Evolutionary conservation across 2,113 vertebrate genomes (phyloP), one percentile per base, ranked within the genome.

Genomic region (Herpailurus yagouaroundi): DNA sequence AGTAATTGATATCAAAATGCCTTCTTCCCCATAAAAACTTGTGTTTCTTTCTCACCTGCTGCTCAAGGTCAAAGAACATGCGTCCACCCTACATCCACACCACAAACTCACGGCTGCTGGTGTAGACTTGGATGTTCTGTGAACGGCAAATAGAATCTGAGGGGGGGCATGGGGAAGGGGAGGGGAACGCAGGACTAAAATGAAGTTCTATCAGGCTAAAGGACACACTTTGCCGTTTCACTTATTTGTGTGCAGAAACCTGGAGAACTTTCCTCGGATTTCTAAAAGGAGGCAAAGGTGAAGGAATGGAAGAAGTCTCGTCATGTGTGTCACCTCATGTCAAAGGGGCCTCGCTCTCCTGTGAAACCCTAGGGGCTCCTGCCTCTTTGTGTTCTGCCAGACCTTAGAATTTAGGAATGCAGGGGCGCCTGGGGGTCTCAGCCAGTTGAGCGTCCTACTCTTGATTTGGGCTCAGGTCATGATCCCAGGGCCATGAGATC

Each of bases 111-210:
- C 25, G 1, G 1, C 14, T 64, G 81, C 41, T 45, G 71, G 25
- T 29, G 8, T 1, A 52, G 23, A n/a, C 50, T 29, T 1, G 8
- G 5, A 25, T 2, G 13, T 4, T 38, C 64, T 12, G 6, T 48
- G 14, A n/a, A 11, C 4, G 12, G 16, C n/a, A 10, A 71, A 13
- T 41, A 18, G 87, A 64, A 69, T 27, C 38, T 5, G 57, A 48
- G 18, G 16, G 5, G 9, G 2, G 13, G 2, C 7, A 1, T 23
- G 12, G 74, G 27, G n/a, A 36, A 48, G 25, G 13, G 41, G 21
- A 52, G 12, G 33, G 21, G 1, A 3, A 0, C 0, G 0, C 0
- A 3, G 9, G 11, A 3, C 3, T 1, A 21, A 48, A 41, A 21
- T 11, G 33, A 64, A 21, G 68, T 0, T 7, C 14, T 27, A 2